Conservation (phyloP, 2,888 invertebrate species). For the Metacarcinus magister region DNA sequence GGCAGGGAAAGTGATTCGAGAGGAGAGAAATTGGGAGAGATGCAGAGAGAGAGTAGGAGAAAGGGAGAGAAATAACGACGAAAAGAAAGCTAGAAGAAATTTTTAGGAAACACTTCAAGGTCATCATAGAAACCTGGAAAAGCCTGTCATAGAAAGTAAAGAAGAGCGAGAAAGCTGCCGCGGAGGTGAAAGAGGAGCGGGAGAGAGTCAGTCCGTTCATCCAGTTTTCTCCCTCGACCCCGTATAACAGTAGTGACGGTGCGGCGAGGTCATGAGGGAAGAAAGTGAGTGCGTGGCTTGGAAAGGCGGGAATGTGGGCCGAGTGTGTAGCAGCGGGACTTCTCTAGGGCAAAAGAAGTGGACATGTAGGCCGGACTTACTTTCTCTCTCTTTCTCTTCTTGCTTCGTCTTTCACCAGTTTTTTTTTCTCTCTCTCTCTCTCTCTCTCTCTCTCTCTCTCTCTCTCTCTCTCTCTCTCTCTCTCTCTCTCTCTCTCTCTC, state of each 20-base stretch:
- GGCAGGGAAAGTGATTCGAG: neutral
- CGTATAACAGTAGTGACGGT: neutral
- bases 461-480: conserved; percentile 51
- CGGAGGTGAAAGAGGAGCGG: neutral
- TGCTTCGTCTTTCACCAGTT: neutral
- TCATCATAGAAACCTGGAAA: neutral
- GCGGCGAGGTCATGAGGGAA: neutral
- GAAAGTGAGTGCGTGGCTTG: neutral
- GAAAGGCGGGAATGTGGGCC: neutral
- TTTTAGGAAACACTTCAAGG: neutral
- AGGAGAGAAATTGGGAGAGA: neutral
- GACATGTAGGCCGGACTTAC: neutral
- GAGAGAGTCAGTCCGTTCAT: neutral
- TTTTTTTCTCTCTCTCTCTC: conserved; percentile 18
- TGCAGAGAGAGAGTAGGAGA: neutral
- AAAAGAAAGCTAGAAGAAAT: neutral
- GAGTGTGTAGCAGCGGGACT: neutral
- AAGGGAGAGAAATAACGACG: neutral
- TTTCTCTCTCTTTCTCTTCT: conserved; percentile 35
- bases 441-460: conserved; percentile 59
- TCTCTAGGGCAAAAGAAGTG: neutral
- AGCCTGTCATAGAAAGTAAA: neutral
- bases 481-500: conserved; percentile 45
- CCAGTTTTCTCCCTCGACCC: neutral
- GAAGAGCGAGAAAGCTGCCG: neutral